Evolutionary conservation across 2,797 vertebrate species (phyloP).

Genomic region (Hippopotamyrus pictus): DNA sequence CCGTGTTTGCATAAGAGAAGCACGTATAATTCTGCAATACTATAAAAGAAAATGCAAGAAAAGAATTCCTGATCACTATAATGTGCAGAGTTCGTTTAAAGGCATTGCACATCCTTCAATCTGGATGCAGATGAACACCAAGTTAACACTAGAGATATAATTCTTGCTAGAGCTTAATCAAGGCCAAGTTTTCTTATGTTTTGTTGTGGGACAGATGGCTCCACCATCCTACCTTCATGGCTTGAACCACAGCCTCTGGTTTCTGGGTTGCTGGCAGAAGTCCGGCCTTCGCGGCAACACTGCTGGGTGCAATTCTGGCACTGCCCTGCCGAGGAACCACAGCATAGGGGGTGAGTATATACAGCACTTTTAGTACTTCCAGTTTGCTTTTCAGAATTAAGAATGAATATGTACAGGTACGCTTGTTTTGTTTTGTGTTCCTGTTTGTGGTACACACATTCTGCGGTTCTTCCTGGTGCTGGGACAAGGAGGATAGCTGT

Average conservation of each 20-base stretch:
- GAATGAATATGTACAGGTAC: neutral
- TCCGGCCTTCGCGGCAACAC: conserved; percentile 49
- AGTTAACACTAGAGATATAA: neutral
- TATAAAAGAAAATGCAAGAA: neutral
- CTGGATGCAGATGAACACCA: neutral
- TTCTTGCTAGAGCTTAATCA: neutral
- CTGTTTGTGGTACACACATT: conserved; percentile 58
- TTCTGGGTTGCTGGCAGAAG: conserved; percentile 70
- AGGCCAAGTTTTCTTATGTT: neutral
- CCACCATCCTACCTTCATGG: conserved; percentile 75
- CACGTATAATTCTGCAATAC: neutral
- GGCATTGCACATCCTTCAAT: neutral
- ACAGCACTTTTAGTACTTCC: neutral
- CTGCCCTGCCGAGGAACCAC: conserved; percentile 60
- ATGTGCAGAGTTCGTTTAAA: neutral
- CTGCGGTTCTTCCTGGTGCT: conserved; percentile 68
- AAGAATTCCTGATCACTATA: neutral
- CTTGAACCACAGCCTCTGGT: conserved; percentile 83
- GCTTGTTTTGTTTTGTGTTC: neutral
- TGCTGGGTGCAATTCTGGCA: conserved; percentile 49
- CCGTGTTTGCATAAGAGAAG: neutral
- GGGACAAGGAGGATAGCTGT: conserved; percentile 69
- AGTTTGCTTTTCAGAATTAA: neutral
- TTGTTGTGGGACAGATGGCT: neutral
- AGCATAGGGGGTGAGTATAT: neutral